A percentile compares a stretch with the other conserved stretches of the same genome.
Evolutionary conservation across 2,888 invertebrate genomes (phyloP).

Genomic region (Idaea dimidiata): DNA sequence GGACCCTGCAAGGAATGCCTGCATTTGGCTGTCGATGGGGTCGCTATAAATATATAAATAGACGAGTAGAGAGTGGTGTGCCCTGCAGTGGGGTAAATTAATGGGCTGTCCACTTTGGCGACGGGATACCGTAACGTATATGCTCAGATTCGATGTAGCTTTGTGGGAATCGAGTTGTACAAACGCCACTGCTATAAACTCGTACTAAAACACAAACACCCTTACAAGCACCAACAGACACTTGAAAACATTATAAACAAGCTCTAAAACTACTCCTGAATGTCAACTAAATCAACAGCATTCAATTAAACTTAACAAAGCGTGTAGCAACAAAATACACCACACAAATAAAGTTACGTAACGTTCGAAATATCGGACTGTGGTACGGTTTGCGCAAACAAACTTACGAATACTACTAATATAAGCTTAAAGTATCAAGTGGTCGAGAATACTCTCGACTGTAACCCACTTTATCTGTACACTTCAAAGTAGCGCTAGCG

Average conservation of each 20-base stretch:
- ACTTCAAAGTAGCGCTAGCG: background rate
- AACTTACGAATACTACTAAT: slow-evolving; percentile 19
- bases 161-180: too few relatives aligned
- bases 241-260: background rate
- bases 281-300: slow-evolving; percentile 1
- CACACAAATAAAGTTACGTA: slow-evolving; percentile 1
- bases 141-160: too few relatives aligned
- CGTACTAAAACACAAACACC: too few relatives aligned
- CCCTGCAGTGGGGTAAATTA: too few relatives aligned
- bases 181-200: background rate
- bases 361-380: background rate
- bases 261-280: background rate
- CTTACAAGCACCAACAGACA: background rate
- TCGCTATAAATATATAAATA: too few relatives aligned
- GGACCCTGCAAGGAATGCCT: too few relatives aligned
- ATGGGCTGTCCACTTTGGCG: too few relatives aligned
- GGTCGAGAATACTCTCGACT: background rate
- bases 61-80: too few relatives aligned
- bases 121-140: too few relatives aligned
- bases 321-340: background rate
- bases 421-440: slow-evolving; percentile 27
- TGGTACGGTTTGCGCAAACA: slow-evolving; percentile 14
- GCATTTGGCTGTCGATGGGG: too few relatives aligned
- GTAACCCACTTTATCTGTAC: background rate
- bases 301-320: background rate